Conservation (phyloP, 2,888 invertebrate species). For the Lithophane ornitopus region DNA sequence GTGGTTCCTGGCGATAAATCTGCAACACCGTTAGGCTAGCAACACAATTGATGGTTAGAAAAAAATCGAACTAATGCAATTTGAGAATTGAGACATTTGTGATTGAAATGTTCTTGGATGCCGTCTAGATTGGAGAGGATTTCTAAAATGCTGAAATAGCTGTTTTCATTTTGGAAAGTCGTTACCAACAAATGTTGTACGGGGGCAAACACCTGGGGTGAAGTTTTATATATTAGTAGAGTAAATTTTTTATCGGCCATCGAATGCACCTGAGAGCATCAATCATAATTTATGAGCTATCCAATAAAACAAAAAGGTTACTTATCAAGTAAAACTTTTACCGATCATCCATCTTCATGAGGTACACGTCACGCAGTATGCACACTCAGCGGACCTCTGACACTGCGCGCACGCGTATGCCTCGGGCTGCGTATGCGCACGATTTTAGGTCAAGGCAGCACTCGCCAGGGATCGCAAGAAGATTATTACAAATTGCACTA, state of each 20-base stretch:
- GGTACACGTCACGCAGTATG: slow-evolving; percentile 57
- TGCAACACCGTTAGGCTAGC: slow-evolving; percentile 69
- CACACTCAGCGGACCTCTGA: slow-evolving; percentile 74
- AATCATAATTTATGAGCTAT: slow-evolving; percentile 36
- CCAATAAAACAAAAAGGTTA: slow-evolving; percentile 50
- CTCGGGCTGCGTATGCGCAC: slow-evolving; percentile 74
- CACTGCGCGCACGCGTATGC: slow-evolving; percentile 76
- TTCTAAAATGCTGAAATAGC: not conserved
- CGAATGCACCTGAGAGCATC: slow-evolving; percentile 20
- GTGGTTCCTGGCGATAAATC: slow-evolving; percentile 76
- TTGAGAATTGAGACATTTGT: slow-evolving; percentile 34
- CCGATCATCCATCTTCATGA: slow-evolving; percentile 63
- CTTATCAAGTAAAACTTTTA: slow-evolving; percentile 48
- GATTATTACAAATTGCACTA: slow-evolving; percentile 81
- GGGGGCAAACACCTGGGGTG: not conserved
- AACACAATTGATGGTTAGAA: slow-evolving; percentile 62
- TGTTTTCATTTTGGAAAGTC: not conserved
- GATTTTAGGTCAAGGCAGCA: slow-evolving; percentile 88
- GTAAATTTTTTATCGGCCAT: slow-evolving; percentile 3
- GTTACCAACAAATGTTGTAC: not conserved
- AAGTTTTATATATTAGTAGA: not conserved
- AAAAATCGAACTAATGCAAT: slow-evolving; percentile 56
- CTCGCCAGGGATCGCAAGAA: slow-evolving; percentile 81
- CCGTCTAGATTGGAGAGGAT: not conserved
- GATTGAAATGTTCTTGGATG: not conserved